These are phyloP conservation scores for Tenthredo livida DNA, from an alignment of 2,888 invertebrate species.

Conservation along the genomic window DNA sequence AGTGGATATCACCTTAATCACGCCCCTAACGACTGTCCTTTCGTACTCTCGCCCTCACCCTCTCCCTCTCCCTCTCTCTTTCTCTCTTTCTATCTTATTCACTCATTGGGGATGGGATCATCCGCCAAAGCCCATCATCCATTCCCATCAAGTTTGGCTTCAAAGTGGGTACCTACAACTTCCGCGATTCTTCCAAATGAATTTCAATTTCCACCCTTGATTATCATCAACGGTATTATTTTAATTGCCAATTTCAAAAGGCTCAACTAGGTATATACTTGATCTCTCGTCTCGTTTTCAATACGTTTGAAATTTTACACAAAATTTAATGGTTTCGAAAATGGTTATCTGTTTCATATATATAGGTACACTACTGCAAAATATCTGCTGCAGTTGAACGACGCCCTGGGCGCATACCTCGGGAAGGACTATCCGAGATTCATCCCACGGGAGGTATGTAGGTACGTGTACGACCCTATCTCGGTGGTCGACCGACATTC, in stretches of 20 bases:
- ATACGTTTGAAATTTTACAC: too few species aligned
- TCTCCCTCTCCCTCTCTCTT: slow-evolving; percentile 1
- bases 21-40: slow-evolving; percentile 6
- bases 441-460: slow-evolving; percentile 62
- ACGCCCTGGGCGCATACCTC: slow-evolving; percentile 16
- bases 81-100: neutral
- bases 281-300: neutral
- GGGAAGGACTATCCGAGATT: slow-evolving; percentile 59
- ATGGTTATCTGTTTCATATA: too few species aligned
- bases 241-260: neutral
- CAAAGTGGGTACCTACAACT: neutral
- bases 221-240: neutral
- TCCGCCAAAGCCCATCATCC: neutral
- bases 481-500: slow-evolving; percentile 37
- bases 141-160: neutral
- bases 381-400: slow-evolving; percentile 22
- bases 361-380: neutral
- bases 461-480: slow-evolving; percentile 57
- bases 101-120: neutral
- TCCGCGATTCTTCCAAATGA: neutral
- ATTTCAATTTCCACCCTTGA: neutral
- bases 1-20: slow-evolving; percentile 44
- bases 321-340: too few species aligned
- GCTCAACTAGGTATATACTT: too few species aligned
- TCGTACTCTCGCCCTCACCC: neutral